Evolutionary conservation across 2,797 vertebrate species (phyloP), one percentile per base, ranked within the genome.

Genomic region (Salarias fasciatus): DNA sequence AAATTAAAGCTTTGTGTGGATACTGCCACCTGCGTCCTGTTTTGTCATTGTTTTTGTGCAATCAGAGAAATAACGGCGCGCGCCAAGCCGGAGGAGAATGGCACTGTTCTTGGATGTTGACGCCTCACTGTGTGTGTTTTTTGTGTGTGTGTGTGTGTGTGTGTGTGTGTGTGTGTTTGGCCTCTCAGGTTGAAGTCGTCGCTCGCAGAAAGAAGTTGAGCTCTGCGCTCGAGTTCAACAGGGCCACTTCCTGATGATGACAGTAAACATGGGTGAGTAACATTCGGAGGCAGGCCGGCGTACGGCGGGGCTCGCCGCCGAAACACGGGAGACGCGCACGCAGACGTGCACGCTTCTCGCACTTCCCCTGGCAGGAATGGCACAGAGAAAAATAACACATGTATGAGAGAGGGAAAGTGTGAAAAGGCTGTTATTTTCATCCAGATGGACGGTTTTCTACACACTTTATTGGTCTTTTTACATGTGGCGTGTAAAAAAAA

Each of bases 211-310:
- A 84, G 90, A 88, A 90, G 85, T 89, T 89, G 86, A 90, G 90
- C 89, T 82, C 85, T 54, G 84, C 40, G 91, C 91, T 92, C 88
- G 57, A 90, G 89, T 93, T 92, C 91, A 90, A 77, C 89, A 56
- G 79, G 77, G 79, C 77, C 90, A 89, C 91, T 88, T 93, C 92
- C 93, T 88, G 93, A 94, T 94, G 92, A 94, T 94, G 93, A 94
- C 93, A 85, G 92, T 94, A 93, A 93, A 94, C 91, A 94, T 94
- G 93, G 92, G 93, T 94, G 74, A 91, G 92, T 86, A 61, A 57
- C 48, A 31, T 57, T 76, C 13, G 18, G 77, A 70, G 63, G 58
- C 53, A 15, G 30, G 11, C n/a, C 29, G 49, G 47, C 52, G 46
- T 46, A 2, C 58, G 9, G 29, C 6, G 3, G 3, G 8, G 12